A percentile compares a stretch with the other conserved stretches of the same genome.
phyloP scores from a whole-genome alignment of 2,888 invertebrate genomes.

The Serrognathus titanus region DNA sequence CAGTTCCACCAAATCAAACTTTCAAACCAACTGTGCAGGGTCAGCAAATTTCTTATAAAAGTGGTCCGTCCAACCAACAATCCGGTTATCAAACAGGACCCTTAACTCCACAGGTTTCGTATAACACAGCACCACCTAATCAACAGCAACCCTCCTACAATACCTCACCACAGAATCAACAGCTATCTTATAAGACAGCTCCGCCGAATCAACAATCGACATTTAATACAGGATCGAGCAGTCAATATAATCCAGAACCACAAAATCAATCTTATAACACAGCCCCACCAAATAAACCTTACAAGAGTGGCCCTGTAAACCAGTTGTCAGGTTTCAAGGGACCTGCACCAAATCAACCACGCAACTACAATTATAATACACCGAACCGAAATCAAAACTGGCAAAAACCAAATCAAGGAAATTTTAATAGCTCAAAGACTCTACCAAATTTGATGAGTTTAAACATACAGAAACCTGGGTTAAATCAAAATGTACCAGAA shows the following conservation, averaged over 20 bases:
- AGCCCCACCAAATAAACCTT: slow-evolving; percentile 26
- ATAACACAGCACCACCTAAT: slow-evolving; percentile 27
- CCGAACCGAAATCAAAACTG: slow-evolving; percentile 23
- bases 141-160: slow-evolving; percentile 30
- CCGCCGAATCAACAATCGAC: slow-evolving; percentile 32
- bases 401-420: slow-evolving; percentile 30
- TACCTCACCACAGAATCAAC: slow-evolving; percentile 31
- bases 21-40: neutral
- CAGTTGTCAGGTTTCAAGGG: slow-evolving; percentile 3
- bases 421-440: slow-evolving; percentile 35
- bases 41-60: slow-evolving; percentile 18
- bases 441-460: slow-evolving; percentile 16
- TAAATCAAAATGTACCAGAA: slow-evolving; percentile 4
- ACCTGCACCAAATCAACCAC: slow-evolving; percentile 21
- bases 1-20: slow-evolving; percentile 37
- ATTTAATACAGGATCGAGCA: slow-evolving; percentile 29
- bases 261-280: slow-evolving; percentile 27
- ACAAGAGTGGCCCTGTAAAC: no score
- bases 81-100: no score
- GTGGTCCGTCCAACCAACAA: slow-evolving; percentile 29
- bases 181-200: slow-evolving; percentile 27
- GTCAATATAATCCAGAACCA: slow-evolving; percentile 2
- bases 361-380: slow-evolving; percentile 7
- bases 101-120: slow-evolving; percentile 6
- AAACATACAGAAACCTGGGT: slow-evolving; percentile 17